A percentile compares a stretch with the other conserved stretches of the same genome.
These are phyloP conservation scores for Albula goreensis DNA, from an alignment of 2,113 vertebrate species.

Conservation along the genomic window DNA sequence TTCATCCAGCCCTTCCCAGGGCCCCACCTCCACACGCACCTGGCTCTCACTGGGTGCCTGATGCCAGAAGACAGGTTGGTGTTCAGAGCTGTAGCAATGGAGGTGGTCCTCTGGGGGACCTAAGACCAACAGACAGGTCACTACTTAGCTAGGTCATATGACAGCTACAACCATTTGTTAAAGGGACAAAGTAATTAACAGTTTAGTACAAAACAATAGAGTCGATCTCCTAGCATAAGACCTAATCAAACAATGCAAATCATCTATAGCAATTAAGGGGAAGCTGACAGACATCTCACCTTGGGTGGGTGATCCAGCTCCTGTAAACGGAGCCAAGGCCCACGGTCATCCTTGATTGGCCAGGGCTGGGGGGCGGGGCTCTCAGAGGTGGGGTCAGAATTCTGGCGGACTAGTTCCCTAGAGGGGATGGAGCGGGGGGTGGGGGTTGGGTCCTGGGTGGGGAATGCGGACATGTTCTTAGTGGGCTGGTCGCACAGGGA, in stretches of 20 bases:
- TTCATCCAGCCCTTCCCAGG: background rate
- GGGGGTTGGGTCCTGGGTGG: conserved; percentile 76
- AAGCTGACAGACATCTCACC: conserved; percentile 55
- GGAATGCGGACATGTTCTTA: conserved; percentile 87
- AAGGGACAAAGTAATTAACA: background rate
- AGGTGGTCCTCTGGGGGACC: conserved; percentile 89
- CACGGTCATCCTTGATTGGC: conserved; percentile 69
- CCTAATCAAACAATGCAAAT: background rate
- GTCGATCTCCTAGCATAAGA: background rate
- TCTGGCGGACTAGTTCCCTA: conserved; percentile 83
- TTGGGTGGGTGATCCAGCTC: conserved; percentile 84
- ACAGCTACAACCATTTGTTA: background rate
- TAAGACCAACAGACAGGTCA: conserved; percentile 37
- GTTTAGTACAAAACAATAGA: too few relatives aligned
- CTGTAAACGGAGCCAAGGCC: conserved; percentile 81
- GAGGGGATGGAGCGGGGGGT: conserved; percentile 70
- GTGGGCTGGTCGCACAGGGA: conserved; percentile 90
- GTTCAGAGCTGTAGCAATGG: conserved; percentile 87
- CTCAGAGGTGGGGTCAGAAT: conserved; percentile 89
- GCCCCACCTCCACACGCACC: conserved; percentile 60
- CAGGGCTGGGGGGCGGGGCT: conserved; percentile 73
- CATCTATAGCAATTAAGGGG: background rate
- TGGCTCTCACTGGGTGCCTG: conserved; percentile 81
- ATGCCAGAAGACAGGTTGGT: conserved; percentile 80
- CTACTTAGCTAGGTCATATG: background rate